Conservation (phyloP, 2,113 vertebrate species). For the Mobula hypostoma region DNA sequence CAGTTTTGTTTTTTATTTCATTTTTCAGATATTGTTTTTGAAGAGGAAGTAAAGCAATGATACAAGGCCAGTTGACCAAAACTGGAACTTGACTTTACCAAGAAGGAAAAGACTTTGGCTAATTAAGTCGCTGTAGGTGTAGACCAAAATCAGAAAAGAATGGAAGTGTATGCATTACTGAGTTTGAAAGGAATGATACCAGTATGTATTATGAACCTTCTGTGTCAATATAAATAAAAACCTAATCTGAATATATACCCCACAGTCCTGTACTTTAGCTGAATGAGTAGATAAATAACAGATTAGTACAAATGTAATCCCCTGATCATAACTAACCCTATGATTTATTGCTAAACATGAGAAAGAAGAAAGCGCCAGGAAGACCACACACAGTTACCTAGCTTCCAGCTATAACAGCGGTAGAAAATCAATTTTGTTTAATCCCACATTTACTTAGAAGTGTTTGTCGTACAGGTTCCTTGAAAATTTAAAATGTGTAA, state of each 20-base stretch:
- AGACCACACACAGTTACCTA: constrained; percentile 62
- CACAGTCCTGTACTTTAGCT: constrained; percentile 69
- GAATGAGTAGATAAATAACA: constrained; percentile 72
- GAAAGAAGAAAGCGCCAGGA: constrained; percentile 61
- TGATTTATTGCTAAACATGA: constrained; percentile 72
- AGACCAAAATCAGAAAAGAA: neutral
- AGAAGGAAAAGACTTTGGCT: neutral
- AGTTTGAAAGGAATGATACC: constrained; percentile 68
- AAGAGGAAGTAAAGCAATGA: neutral
- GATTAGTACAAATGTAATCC: constrained; percentile 58
- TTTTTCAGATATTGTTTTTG: neutral
- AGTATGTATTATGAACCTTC: constrained; percentile 69
- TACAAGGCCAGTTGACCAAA: neutral
- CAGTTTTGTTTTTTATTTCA: too few species aligned
- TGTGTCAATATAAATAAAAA: constrained; percentile 83
- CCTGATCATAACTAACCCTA: constrained; percentile 63
- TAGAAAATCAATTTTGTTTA: constrained; percentile 33
- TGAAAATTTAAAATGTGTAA: constrained; percentile 35
- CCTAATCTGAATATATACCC: constrained; percentile 74
- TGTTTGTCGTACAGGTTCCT: constrained; percentile 22
- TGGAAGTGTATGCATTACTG: neutral
- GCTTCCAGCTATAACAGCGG: constrained; percentile 33
- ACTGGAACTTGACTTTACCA: too few species aligned
- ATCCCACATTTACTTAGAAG: constrained; percentile 32
- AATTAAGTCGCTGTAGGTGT: neutral